Conservation (phyloP, 2,797 vertebrate genomes). For the Tarsius wallacei region DNA sequence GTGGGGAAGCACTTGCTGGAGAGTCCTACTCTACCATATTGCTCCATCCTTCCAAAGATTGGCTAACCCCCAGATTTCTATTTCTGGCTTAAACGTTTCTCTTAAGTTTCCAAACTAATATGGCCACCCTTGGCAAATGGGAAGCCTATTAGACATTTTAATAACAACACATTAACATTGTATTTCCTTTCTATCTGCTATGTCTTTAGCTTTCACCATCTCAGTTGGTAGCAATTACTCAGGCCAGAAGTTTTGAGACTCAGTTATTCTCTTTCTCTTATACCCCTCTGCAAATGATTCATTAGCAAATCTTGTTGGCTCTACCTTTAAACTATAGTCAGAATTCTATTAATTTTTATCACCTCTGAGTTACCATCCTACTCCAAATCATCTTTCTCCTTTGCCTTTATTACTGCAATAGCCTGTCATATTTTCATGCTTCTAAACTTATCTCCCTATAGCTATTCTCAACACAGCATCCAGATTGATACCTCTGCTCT, state of each 20-base stretch:
- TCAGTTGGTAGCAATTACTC: background rate
- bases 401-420: background rate
- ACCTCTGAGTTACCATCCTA: background rate
- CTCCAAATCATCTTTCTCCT: background rate
- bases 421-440: background rate
- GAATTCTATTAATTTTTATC: background rate
- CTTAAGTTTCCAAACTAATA: background rate
- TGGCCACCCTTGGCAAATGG: too few relatives aligned
- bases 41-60: background rate
- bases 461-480: background rate
- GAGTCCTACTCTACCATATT: background rate
- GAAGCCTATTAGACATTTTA: background rate
- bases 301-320: background rate
- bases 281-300: background rate
- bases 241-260: background rate
- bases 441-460: background rate
- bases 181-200: background rate
- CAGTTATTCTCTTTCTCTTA: background rate
- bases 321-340: background rate
- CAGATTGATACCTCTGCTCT: background rate
- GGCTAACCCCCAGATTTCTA: background rate
- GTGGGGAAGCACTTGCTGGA: background rate
- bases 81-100: background rate
- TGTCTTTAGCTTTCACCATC: background rate
- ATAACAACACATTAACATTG: background rate